phyloP scores from a whole-genome alignment of 2,113 vertebrate species.

The Sigmodon hispidus region DNA sequence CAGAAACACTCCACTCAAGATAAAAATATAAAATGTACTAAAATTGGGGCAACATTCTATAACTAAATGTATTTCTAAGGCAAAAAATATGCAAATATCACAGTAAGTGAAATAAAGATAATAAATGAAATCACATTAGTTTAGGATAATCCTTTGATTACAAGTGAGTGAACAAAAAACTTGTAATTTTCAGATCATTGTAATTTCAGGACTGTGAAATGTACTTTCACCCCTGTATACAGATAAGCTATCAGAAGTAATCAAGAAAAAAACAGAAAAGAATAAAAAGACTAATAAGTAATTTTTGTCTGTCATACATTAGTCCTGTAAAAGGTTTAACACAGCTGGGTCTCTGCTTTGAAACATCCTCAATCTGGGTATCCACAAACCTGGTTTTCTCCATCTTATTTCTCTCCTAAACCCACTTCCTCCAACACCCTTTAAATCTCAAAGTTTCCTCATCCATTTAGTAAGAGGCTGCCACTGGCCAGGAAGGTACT shows the following conservation, averaged over 20 bases:
- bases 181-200: conserved; percentile 18
- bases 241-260: neutral
- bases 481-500: neutral
- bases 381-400: neutral
- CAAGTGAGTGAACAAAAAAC: neutral
- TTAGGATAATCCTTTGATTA: conserved; percentile 27
- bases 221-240: neutral
- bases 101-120: neutral
- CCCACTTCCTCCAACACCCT: neutral
- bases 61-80: conserved; percentile 17
- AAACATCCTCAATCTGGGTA: neutral
- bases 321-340: neutral
- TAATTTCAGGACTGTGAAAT: conserved; percentile 35
- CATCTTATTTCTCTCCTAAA: neutral
- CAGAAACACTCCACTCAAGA: neutral
- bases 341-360: neutral
- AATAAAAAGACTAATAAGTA: neutral
- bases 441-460: neutral
- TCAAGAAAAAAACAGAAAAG: neutral
- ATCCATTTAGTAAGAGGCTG: conserved; percentile 4
- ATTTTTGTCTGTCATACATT: neutral
- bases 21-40: neutral
- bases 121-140: neutral
- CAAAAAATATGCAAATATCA: conserved; percentile 39
- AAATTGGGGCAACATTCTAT: neutral